Conservation (phyloP, 1,140 invertebrate species). For the Drosophila nebulosa region DNA sequence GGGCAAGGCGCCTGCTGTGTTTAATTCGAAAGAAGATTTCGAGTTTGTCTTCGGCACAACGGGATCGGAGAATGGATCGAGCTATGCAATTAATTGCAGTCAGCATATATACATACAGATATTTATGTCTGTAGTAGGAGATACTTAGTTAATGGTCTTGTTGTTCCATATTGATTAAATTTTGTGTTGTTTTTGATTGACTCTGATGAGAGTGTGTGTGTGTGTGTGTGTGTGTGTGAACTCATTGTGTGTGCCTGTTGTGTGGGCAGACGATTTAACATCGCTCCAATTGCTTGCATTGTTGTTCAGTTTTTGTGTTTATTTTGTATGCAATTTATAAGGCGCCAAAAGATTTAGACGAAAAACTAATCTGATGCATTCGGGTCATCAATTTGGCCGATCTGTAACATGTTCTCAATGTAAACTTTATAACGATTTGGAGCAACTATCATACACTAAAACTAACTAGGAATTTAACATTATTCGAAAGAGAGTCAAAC, state of each 20-base stretch:
- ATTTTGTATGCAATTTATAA: constrained; percentile 48
- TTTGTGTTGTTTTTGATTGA: constrained; percentile 54
- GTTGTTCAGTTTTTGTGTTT: constrained; percentile 21
- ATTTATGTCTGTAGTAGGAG: too few species aligned
- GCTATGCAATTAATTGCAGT: constrained; percentile 42
- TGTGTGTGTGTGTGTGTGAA: constrained; percentile 6
- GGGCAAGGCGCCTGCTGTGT: constrained; percentile 50
- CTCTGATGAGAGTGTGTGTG: constrained; percentile 8
- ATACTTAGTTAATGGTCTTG: constrained; percentile 8
- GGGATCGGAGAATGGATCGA: constrained; percentile 9
- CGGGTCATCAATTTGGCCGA: constrained; percentile 41
- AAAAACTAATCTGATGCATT: constrained; percentile 30
- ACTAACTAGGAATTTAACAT: background rate
- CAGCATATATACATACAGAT: too few species aligned
- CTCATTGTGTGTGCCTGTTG: background rate
- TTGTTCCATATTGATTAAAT: constrained; percentile 49
- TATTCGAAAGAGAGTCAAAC: background rate
- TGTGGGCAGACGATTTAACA: background rate
- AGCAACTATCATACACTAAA: background rate
- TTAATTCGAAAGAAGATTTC: constrained; percentile 48
- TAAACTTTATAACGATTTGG: background rate
- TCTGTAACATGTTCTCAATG: background rate
- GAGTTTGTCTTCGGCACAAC: constrained; percentile 15
- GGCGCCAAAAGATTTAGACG: constrained; percentile 62
- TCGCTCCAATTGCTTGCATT: background rate